phyloP scores from a whole-genome alignment of 2,113 vertebrate genomes.

The Saimiri boliviensis region DNA sequence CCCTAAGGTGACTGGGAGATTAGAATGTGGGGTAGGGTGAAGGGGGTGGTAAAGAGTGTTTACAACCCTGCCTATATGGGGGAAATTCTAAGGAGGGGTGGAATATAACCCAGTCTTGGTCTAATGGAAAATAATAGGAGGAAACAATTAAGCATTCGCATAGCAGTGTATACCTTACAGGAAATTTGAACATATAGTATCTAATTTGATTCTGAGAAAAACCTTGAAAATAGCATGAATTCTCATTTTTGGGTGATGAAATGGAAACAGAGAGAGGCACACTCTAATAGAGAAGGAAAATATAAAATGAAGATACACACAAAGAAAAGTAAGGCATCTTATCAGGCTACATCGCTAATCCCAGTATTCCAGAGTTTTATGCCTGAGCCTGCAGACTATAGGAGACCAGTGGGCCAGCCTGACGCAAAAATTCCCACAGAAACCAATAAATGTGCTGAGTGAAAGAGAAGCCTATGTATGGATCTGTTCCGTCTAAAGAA shows the following conservation, averaged over 20 bases:
- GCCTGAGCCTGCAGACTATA: background rate
- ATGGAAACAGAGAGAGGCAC: background rate
- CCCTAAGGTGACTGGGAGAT: background rate
- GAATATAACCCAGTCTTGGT: background rate
- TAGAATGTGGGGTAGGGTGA: background rate
- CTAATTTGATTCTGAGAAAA: background rate
- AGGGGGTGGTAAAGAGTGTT: background rate
- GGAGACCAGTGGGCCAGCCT: background rate
- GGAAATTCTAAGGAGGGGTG: background rate
- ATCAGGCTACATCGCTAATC: background rate
- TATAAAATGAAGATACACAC: background rate
- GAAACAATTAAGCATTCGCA: background rate
- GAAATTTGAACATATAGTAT: background rate
- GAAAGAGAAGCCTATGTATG: background rate
- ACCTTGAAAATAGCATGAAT: background rate
- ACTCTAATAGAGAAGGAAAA: background rate
- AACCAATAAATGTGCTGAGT: background rate
- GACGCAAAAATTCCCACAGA: background rate
- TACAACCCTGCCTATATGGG: background rate
- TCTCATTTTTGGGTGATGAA: background rate
- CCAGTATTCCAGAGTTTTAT: background rate
- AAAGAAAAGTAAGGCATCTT: background rate
- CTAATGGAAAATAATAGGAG: background rate
- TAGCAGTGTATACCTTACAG: background rate
- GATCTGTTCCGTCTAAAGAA: background rate